A percentile compares a stretch with the other conserved stretches of the same genome.
Conservation (phyloP, 1,140 invertebrate genomes). For the Chelonus insularis region DNA sequence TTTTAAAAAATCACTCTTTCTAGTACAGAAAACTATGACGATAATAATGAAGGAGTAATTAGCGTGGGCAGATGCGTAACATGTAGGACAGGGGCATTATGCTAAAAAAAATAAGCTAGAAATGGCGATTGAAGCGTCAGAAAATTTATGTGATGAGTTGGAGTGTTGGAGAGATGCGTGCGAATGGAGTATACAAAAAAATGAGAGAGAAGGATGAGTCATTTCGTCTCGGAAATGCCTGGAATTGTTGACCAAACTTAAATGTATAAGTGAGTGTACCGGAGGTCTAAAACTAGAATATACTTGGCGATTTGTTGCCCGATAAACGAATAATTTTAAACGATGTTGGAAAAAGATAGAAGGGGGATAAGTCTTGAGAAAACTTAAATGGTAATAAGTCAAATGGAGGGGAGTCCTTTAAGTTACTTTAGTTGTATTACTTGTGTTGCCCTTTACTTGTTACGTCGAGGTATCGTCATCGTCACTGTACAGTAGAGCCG, state of each 20-base stretch:
- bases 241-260: slow-evolving; percentile 20
- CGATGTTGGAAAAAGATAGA: too few relatives aligned
- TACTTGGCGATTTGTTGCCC: neutral
- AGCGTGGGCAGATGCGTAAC: slow-evolving; percentile 53
- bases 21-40: neutral
- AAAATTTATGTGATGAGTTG: slow-evolving; percentile 5
- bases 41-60: slow-evolving; percentile 45
- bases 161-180: neutral
- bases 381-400: too few relatives aligned
- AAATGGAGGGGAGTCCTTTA: too few relatives aligned
- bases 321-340: neutral
- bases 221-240: slow-evolving; percentile 24
- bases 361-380: too few relatives aligned
- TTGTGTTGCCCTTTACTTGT: neutral
- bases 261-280: neutral
- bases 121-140: slow-evolving; percentile 1
- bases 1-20: too few relatives aligned
- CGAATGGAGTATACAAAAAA: neutral
- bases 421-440: neutral
- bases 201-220: slow-evolving; percentile 17
- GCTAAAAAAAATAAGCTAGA: slow-evolving; percentile 15
- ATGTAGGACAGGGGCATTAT: slow-evolving; percentile 38
- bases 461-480: neutral
- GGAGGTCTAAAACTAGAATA: neutral
- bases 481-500: neutral